A percentile compares a stretch with the other conserved stretches of the same genome.
These are phyloP conservation scores for Pseudoips prasinana DNA, from an alignment of 2,888 invertebrate genomes.

Conservation along the genomic window DNA sequence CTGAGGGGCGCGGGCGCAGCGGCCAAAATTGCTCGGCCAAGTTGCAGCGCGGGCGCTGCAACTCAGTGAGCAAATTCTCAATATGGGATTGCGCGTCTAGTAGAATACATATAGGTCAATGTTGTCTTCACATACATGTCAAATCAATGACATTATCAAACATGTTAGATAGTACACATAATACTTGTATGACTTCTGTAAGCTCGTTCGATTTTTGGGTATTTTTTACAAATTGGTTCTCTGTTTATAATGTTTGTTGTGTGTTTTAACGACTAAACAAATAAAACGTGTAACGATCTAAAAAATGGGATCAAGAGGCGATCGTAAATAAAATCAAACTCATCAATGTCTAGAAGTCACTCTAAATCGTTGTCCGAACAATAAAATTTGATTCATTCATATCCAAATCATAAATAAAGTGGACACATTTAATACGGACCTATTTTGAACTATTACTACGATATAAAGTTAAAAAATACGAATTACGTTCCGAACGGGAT, in stretches of 20 bases:
- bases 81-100: too few relatives aligned
- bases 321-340: conserved; percentile 58
- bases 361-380: conserved; percentile 55
- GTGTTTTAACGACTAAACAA: conserved; percentile 45
- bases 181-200: too few relatives aligned
- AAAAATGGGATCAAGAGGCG: conserved; percentile 67
- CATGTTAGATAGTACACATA: too few relatives aligned
- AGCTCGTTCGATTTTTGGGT: too few relatives aligned
- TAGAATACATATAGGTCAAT: too few relatives aligned
- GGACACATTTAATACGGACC: conserved; percentile 69
- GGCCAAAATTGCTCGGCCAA: too few relatives aligned
- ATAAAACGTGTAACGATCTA: conserved; percentile 50
- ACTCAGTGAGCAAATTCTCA: too few relatives aligned
- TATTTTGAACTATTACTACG: conserved; percentile 74
- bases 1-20: too few relatives aligned
- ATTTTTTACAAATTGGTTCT: too few relatives aligned
- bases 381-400: conserved; percentile 67
- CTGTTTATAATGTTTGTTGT: background rate
- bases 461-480: conserved; percentile 55
- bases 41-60: too few relatives aligned
- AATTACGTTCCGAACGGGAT: conserved; percentile 49
- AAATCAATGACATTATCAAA: too few relatives aligned
- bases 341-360: conserved; percentile 59
- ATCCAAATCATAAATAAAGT: conserved; percentile 60
- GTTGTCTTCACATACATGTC: too few relatives aligned